A percentile compares a stretch with the other conserved stretches of the same genome.
These are phyloP conservation scores for Heliconius sara DNA, from an alignment of 2,888 invertebrate species.

Conservation along the genomic window DNA sequence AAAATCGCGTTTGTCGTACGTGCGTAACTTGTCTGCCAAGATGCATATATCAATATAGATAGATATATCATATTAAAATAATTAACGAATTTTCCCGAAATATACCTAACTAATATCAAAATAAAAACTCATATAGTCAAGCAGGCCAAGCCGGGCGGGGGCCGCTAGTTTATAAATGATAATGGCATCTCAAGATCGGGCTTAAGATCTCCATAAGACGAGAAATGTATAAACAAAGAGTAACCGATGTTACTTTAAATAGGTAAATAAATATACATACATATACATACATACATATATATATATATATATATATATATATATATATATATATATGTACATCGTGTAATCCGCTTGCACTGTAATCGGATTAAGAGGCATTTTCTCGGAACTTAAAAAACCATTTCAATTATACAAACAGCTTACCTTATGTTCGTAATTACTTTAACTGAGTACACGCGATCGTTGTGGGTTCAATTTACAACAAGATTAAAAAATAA, in stretches of 20 bases:
- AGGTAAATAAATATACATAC: neutral
- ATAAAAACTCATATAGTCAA: no score
- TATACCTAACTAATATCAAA: no score
- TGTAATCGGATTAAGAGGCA: constrained; percentile 4
- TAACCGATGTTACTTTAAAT: neutral
- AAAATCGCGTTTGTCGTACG: no score
- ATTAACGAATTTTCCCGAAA: no score
- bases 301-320: no score
- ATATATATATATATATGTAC: neutral
- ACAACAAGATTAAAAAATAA: neutral
- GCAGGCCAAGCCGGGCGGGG: no score
- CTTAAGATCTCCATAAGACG: no score
- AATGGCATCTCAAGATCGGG: no score
- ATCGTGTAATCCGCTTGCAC: constrained; percentile 2
- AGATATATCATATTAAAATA: no score
- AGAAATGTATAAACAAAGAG: neutral
- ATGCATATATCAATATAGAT: no score
- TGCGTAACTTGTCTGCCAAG: no score
- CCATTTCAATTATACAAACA: neutral
- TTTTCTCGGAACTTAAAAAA: neutral
- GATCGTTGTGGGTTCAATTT: neutral
- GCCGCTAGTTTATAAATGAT: no score
- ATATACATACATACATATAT: neutral
- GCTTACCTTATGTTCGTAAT: neutral
- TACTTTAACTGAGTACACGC: neutral